Conservation (phyloP, 2,797 vertebrate species). For the Trichosurus vulpecula region DNA sequence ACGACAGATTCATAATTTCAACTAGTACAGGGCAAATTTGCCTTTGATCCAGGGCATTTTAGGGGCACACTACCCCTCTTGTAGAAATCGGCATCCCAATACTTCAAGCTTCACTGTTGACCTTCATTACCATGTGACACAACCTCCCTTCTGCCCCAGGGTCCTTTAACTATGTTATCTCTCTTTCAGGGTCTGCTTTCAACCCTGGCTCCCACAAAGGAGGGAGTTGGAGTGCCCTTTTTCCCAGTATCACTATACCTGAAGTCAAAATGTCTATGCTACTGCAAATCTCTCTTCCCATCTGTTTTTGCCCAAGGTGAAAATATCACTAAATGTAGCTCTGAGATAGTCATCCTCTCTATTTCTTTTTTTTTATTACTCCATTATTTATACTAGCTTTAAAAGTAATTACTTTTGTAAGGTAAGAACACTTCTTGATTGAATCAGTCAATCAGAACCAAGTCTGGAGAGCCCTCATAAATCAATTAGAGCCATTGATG, state of each 20-base stretch:
- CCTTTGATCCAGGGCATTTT: background rate
- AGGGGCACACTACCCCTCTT: background rate
- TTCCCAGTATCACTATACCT: background rate
- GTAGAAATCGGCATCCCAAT: background rate
- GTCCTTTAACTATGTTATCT: background rate
- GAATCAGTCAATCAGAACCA: background rate
- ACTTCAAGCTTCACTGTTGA: background rate
- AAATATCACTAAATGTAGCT: background rate
- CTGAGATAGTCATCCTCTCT: background rate
- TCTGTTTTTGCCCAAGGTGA: background rate
- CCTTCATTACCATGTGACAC: background rate
- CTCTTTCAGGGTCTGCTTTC: background rate
- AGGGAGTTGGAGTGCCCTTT: background rate
- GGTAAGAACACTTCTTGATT: background rate
- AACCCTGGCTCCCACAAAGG: background rate
- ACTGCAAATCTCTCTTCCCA: background rate
- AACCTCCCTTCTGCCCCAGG: background rate
- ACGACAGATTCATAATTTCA: background rate
- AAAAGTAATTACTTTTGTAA: background rate
- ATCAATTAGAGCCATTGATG: background rate
- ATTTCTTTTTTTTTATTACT: background rate
- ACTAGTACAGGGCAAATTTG: background rate
- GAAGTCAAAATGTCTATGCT: background rate
- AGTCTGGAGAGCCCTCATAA: background rate
- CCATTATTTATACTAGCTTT: background rate